These are phyloP conservation scores for Idaea aversata DNA, from an alignment of 2,888 invertebrate species.

Conservation along the genomic window DNA sequence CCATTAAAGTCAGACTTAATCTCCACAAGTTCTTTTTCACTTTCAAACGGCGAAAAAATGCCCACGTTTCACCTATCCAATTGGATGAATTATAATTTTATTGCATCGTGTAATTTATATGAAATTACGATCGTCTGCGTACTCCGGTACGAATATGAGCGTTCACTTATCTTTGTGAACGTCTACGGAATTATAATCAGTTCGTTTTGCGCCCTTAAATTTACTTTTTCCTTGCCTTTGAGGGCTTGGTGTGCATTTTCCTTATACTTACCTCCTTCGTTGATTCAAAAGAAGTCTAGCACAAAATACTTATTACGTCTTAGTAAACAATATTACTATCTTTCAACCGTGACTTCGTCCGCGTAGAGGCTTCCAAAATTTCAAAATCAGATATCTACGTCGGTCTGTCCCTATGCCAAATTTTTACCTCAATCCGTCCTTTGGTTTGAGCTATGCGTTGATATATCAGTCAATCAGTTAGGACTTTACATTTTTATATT, in stretches of 20 bases:
- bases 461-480: too few relatives aligned
- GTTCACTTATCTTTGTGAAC: slow-evolving; percentile 40
- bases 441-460: too few relatives aligned
- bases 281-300: too few relatives aligned
- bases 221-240: slow-evolving; percentile 1
- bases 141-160: slow-evolving; percentile 31
- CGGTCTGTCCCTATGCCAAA: too few relatives aligned
- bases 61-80: slow-evolving; percentile 13
- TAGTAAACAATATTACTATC: too few relatives aligned
- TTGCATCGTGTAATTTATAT: slow-evolving; percentile 42
- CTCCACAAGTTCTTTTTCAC: background rate
- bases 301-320: too few relatives aligned
- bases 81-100: slow-evolving; percentile 59
- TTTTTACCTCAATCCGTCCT: too few relatives aligned
- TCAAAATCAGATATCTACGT: too few relatives aligned
- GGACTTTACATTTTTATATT: too few relatives aligned
- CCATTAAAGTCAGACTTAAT: background rate
- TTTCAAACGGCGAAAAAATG: background rate
- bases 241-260: background rate
- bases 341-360: too few relatives aligned
- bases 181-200: slow-evolving; percentile 45
- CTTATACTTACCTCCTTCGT: too few relatives aligned
- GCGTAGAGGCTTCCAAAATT: too few relatives aligned
- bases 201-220: background rate
- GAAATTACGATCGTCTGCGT: slow-evolving; percentile 34